A percentile compares a stretch with the other conserved stretches of the same genome.
phyloP scores from a whole-genome alignment of 2,888 invertebrate genomes.

The Teinopalpus imperialis region DNA sequence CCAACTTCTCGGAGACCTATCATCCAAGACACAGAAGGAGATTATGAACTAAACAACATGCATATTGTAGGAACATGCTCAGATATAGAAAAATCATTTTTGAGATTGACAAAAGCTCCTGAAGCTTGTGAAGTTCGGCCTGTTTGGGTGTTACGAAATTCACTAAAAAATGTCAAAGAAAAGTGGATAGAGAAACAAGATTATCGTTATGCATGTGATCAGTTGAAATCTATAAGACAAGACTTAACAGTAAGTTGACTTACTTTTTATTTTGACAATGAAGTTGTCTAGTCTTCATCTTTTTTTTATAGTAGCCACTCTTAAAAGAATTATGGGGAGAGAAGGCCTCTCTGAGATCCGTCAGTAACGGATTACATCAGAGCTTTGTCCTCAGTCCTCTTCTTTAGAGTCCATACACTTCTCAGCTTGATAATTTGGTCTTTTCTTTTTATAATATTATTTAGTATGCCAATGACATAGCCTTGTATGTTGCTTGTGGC shows the following conservation, averaged over 20 bases:
- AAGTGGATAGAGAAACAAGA: conserved; percentile 95
- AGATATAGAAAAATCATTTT: conserved; percentile 97
- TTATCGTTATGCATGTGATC: conserved; percentile 98
- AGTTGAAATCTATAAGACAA: conserved; percentile 98
- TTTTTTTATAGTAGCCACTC: too few species aligned
- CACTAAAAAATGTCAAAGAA: conserved; percentile 94
- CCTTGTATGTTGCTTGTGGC: too few species aligned
- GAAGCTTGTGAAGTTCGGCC: conserved; percentile 96
- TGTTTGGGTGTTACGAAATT: conserved; percentile 90
- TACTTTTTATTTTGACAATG: too few species aligned
- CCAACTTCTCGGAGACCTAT: conserved; percentile 55
- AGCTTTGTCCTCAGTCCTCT: too few species aligned
- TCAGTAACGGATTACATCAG: too few species aligned
- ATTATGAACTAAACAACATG: conserved; percentile 92
- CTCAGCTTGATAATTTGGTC: too few species aligned
- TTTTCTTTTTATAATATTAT: too few species aligned
- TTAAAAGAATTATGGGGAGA: too few species aligned
- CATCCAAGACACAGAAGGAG: conserved; percentile 84
- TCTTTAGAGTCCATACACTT: too few species aligned
- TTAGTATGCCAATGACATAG: too few species aligned
- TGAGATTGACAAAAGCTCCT: conserved; percentile 97
- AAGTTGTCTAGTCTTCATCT: too few species aligned
- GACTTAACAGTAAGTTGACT: conserved; percentile 94
- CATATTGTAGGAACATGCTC: conserved; percentile 97
- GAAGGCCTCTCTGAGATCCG: too few species aligned